A percentile compares a stretch with the other conserved stretches of the same genome.
These are phyloP conservation scores for Proterorhinus semilunaris DNA, from an alignment of 2,113 vertebrate species.

Conservation along the genomic window DNA sequence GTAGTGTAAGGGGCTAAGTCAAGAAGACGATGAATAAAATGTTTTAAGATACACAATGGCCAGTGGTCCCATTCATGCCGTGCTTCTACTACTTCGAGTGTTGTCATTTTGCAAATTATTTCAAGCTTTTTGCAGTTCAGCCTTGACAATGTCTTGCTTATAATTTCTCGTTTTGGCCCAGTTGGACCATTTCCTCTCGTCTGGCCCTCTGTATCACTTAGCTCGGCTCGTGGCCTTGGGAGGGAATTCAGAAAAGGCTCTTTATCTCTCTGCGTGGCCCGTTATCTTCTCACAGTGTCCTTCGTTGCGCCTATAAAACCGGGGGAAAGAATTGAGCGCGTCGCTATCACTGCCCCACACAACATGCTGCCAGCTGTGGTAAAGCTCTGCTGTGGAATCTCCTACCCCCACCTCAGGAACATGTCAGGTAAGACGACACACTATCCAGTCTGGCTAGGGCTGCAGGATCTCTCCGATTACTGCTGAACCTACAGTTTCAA, in stretches of 20 bases:
- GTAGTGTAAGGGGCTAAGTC: too few species aligned
- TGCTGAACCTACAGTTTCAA: too few species aligned
- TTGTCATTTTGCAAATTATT: too few species aligned
- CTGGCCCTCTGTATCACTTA: neutral
- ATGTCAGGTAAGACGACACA: conserved; percentile 67
- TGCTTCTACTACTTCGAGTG: too few species aligned
- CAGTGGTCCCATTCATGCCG: too few species aligned
- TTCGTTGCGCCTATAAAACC: conserved; percentile 75
- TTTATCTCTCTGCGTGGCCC: conserved; percentile 56
- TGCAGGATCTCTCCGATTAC: too few species aligned
- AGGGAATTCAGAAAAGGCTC: conserved; percentile 38
- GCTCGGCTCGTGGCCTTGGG: conserved; percentile 63
- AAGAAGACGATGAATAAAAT: too few species aligned
- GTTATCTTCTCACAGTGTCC: conserved; percentile 74
- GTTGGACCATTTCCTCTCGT: neutral
- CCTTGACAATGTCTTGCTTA: neutral
- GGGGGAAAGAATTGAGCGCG: neutral
- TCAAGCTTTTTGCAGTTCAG: neutral
- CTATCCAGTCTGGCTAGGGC: too few species aligned
- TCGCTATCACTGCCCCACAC: conserved; percentile 32
- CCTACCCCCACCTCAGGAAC: conserved; percentile 75
- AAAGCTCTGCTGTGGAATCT: conserved; percentile 84
- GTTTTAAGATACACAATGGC: too few species aligned
- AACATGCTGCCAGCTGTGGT: conserved; percentile 79
- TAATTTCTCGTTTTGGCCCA: neutral